phyloP scores from a whole-genome alignment of 2,113 vertebrate genomes.

The Bubo bubo region DNA sequence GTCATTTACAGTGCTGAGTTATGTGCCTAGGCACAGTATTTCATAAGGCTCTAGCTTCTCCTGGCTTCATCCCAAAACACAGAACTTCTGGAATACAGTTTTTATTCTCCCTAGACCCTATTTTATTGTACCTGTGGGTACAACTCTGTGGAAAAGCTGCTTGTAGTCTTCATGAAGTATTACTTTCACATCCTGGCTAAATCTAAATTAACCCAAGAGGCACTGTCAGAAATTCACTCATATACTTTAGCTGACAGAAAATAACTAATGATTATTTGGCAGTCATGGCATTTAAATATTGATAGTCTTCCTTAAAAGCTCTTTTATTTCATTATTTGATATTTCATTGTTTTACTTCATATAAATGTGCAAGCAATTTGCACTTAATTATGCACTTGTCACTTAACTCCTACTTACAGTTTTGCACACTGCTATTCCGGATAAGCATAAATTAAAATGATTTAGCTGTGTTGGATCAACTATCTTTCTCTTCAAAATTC shows the following conservation, averaged over 20 bases:
- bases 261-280: slow-evolving; percentile 8
- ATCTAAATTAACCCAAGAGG: slow-evolving; percentile 36
- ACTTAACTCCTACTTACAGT: neutral
- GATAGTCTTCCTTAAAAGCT: slow-evolving; percentile 15
- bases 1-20: neutral
- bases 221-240: neutral
- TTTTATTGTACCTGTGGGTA: neutral
- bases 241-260: neutral
- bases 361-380: slow-evolving; percentile 36
- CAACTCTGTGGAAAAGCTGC: neutral
- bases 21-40: neutral
- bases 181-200: slow-evolving; percentile 22
- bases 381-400: slow-evolving; percentile 29
- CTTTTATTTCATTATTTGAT: slow-evolving; percentile 24
- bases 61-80: neutral
- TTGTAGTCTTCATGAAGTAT: slow-evolving; percentile 23
- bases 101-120: neutral
- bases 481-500: neutral
- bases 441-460: neutral
- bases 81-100: neutral
- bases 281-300: slow-evolving; percentile 42
- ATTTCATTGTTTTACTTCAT: slow-evolving; percentile 21
- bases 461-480: neutral
- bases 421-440: neutral
- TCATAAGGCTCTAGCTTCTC: neutral